These are phyloP conservation scores for Crocallis elinguaria DNA, from an alignment of 2,888 invertebrate species.

Conservation along the genomic window DNA sequence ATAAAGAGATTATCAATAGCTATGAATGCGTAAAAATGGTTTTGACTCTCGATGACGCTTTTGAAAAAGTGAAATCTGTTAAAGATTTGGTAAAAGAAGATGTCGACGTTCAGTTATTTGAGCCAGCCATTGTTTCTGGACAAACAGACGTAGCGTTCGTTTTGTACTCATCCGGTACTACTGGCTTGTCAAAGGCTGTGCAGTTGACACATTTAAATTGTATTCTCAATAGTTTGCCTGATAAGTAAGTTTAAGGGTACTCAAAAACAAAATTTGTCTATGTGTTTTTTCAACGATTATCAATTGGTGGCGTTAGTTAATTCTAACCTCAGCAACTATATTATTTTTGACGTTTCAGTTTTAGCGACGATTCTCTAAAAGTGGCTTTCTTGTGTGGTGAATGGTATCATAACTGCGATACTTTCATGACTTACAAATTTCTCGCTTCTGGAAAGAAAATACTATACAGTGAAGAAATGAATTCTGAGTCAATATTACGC, in stretches of 20 bases:
- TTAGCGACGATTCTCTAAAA: slow-evolving; percentile 52
- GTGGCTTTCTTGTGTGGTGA: slow-evolving; percentile 60
- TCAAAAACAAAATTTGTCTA: not conserved
- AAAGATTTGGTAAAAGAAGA: slow-evolving; percentile 48
- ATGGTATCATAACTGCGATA: slow-evolving; percentile 71
- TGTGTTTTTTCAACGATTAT: too few species aligned
- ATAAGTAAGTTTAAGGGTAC: slow-evolving; percentile 54
- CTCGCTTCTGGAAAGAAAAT: slow-evolving; percentile 60
- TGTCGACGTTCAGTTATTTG: slow-evolving; percentile 56
- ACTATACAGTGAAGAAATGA: slow-evolving; percentile 50
- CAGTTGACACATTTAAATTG: slow-evolving; percentile 86
- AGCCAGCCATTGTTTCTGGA: slow-evolving; percentile 76
- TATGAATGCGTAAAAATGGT: slow-evolving; percentile 56
- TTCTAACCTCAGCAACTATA: not conserved
- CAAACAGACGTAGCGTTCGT: slow-evolving; percentile 66
- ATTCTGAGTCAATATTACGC: slow-evolving; percentile 45
- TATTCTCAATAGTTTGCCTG: slow-evolving; percentile 60
- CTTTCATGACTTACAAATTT: slow-evolving; percentile 66
- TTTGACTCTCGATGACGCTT: slow-evolving; percentile 54
- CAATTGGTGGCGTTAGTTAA: not conserved
- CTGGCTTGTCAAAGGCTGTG: slow-evolving; percentile 88
- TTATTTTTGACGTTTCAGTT: slow-evolving; percentile 48
- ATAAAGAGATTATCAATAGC: slow-evolving; percentile 52
- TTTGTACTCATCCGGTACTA: slow-evolving; percentile 89
- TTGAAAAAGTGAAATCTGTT: slow-evolving; percentile 44